These are phyloP conservation scores for Taeniopygia guttata DNA, from an alignment of 2,797 vertebrate species.

Conservation along the genomic window DNA sequence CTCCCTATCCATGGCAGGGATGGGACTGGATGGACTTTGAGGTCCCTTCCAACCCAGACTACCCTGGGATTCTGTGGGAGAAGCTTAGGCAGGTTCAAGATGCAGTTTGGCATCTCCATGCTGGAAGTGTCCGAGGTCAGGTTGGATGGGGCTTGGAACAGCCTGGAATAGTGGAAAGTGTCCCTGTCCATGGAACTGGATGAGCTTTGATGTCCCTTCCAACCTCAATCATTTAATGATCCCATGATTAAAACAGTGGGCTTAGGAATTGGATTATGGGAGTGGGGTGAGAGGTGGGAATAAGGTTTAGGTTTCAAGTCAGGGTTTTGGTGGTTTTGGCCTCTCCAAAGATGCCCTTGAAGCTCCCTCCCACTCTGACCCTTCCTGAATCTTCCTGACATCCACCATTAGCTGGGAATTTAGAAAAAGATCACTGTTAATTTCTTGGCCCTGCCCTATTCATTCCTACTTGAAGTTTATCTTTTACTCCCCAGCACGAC, in stretches of 20 bases:
- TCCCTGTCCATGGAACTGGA: background rate
- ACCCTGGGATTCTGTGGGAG: background rate
- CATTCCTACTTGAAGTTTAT: background rate
- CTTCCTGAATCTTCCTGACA: too few species aligned
- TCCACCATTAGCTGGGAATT: background rate
- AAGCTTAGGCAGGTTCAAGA: background rate
- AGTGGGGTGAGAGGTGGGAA: background rate
- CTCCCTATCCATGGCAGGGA: too few species aligned
- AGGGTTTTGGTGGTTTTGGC: background rate
- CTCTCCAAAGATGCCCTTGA: background rate
- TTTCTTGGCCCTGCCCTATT: background rate
- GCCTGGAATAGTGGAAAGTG: background rate
- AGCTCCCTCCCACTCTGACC: background rate
- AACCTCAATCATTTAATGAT: background rate
- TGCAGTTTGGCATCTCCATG: background rate
- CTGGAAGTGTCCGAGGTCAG: background rate
- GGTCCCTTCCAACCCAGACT: background rate
- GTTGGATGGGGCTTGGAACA: background rate
- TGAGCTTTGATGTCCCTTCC: background rate
- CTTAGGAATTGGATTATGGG: background rate
- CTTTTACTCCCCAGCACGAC: background rate
- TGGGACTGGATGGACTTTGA: background rate
- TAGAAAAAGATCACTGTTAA: rapidly evolving
- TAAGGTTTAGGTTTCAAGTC: background rate
- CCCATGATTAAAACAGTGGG: rapidly evolving